A percentile compares a stretch with the other conserved stretches of the same genome.
phyloP scores from a whole-genome alignment of 2,888 invertebrate species.

The Trypoxylon attenuatum region DNA sequence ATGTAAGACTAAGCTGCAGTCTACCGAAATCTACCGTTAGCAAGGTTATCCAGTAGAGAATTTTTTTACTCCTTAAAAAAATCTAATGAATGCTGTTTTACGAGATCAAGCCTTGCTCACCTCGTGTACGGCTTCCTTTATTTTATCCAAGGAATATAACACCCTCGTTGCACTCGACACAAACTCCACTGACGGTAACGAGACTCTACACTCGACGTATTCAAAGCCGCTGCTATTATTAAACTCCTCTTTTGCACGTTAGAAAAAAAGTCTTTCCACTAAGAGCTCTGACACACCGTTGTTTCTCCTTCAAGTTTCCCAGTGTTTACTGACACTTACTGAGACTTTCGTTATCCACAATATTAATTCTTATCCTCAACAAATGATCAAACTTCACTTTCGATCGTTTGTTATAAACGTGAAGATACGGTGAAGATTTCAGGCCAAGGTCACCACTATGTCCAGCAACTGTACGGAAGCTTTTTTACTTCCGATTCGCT shows the following conservation, averaged over 20 bases:
- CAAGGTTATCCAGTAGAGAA: no score
- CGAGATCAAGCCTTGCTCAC: background rate
- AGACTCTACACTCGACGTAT: background rate
- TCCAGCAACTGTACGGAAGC: slow-evolving; percentile 25
- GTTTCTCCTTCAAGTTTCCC: no score
- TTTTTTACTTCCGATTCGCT: slow-evolving; percentile 28
- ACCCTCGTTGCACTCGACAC: background rate
- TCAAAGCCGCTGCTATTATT: background rate
- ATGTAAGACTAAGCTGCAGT: no score
- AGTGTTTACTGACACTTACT: no score
- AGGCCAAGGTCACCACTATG: slow-evolving; percentile 13
- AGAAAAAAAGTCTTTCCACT: background rate
- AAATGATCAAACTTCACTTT: no score
- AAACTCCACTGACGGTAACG: no score
- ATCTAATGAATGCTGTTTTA: background rate
- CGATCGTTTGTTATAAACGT: no score
- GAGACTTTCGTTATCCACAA: no score
- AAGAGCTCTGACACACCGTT: background rate
- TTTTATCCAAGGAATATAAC: background rate
- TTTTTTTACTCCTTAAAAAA: no score
- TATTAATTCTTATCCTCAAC: no score
- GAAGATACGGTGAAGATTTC: background rate
- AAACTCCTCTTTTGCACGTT: background rate
- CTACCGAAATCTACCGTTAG: no score
- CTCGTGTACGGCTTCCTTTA: background rate